phyloP scores from a whole-genome alignment of 2,888 invertebrate species.

The Gasteruption jaculator region DNA sequence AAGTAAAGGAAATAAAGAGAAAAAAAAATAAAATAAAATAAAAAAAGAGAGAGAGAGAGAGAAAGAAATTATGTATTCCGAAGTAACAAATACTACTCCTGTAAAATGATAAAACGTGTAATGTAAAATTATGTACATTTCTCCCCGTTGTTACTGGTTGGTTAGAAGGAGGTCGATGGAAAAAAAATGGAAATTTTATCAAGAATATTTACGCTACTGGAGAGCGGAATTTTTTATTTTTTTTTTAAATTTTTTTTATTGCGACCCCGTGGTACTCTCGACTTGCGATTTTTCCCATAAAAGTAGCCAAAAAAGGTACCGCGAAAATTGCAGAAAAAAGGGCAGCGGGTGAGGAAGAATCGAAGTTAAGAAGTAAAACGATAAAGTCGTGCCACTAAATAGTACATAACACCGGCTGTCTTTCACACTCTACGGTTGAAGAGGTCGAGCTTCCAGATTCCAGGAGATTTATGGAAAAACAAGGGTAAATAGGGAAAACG shows the following conservation, averaged over 20 bases:
- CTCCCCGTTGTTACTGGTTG: conserved; percentile 21
- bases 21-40: too few relatives aligned
- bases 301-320: too few relatives aligned
- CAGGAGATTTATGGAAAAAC: conserved; percentile 12
- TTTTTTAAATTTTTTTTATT: conserved; percentile 10
- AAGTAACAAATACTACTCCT: too few relatives aligned
- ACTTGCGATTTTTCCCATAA: too few relatives aligned
- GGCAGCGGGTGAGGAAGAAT: conserved; percentile 30
- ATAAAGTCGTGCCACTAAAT: too few relatives aligned
- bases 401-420: conserved; percentile 45
- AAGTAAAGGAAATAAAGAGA: too few relatives aligned
- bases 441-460: conserved; percentile 37
- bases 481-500: too few relatives aligned
- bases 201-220: conserved; percentile 41
- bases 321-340: conserved; percentile 24
- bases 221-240: conserved; percentile 39
- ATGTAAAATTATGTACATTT: conserved; percentile 32
- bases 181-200: conserved; percentile 29
- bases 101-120: too few relatives aligned
- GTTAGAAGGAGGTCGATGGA: conserved; percentile 11
- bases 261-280: too few relatives aligned
- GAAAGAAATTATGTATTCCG: too few relatives aligned
- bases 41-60: too few relatives aligned
- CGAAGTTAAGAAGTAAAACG: too few relatives aligned
- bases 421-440: conserved; percentile 43